Conservation (phyloP, 2,888 invertebrate genomes). For the Blastobasis adustella region DNA sequence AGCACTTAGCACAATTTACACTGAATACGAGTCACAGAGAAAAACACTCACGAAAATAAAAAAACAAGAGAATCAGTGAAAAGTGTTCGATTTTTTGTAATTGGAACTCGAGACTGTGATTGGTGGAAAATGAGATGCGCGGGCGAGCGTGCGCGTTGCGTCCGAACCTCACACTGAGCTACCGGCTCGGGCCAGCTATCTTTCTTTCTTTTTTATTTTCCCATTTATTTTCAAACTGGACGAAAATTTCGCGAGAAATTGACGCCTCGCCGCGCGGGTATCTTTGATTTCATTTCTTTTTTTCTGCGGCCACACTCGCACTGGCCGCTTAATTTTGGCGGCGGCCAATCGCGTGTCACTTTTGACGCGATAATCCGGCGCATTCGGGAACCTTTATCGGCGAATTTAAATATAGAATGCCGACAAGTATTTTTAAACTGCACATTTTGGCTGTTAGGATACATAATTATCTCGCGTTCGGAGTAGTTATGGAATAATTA, state of each 20-base stretch:
- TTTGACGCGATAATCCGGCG: constrained; percentile 53
- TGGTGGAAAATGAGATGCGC: constrained; percentile 35
- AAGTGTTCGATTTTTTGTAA: constrained; percentile 1
- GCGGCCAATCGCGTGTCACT: constrained; percentile 34
- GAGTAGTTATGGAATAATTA: no score
- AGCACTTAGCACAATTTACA: constrained; percentile 1
- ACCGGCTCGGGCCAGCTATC: constrained; percentile 49
- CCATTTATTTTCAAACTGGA: constrained; percentile 56
- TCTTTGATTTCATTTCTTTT: constrained; percentile 34
- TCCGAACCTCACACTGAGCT: constrained; percentile 61
- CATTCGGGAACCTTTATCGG: constrained; percentile 17
- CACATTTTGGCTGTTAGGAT: no score
- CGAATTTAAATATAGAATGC: constrained; percentile 6
- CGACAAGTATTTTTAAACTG: background rate
- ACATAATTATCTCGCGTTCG: no score
- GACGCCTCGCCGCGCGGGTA: constrained; percentile 43
- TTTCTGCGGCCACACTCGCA: constrained; percentile 25
- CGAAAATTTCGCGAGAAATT: constrained; percentile 53
- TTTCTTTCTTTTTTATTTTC: constrained; percentile 49
- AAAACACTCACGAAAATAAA: background rate
- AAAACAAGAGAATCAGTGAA: background rate
- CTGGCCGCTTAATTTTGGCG: constrained; percentile 37
- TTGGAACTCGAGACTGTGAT: constrained; percentile 17
- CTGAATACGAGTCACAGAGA: constrained; percentile 1
- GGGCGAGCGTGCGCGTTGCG: constrained; percentile 60